phyloP scores from a whole-genome alignment of 2,888 invertebrate genomes.

The Melanargia galathea region DNA sequence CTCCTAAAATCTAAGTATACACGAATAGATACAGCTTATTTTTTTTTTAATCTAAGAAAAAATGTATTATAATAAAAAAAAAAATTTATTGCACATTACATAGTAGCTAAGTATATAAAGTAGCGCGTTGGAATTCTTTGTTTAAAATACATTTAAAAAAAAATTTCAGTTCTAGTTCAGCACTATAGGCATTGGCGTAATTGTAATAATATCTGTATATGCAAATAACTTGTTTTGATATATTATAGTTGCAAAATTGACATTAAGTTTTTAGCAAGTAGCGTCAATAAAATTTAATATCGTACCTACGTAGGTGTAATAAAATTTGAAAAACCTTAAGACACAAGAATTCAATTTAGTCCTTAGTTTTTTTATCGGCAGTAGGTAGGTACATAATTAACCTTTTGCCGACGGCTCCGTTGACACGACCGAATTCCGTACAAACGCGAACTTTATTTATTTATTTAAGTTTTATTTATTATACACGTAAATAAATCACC shows the following conservation, averaged over 20 bases:
- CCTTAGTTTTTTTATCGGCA: conserved; percentile 41
- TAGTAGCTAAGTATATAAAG: too few species aligned
- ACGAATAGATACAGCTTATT: too few species aligned
- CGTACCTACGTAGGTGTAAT: conserved; percentile 40
- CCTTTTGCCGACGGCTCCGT: conserved; percentile 41
- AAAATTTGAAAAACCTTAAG: conserved; percentile 42
- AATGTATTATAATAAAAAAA: too few species aligned
- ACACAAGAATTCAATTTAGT: conserved; percentile 46
- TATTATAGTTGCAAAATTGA: conserved; percentile 42
- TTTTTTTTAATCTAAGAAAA: too few species aligned
- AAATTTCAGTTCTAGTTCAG: background rate
- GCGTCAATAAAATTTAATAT: conserved; percentile 43
- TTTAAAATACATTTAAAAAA: background rate
- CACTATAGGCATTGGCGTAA: background rate
- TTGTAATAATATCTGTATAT: conserved; percentile 22
- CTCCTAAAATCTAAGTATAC: too few species aligned
- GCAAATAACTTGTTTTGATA: conserved; percentile 39
- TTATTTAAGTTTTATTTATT: conserved; percentile 40
- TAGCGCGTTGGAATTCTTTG: background rate
- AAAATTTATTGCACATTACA: too few species aligned
- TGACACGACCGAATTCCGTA: conserved; percentile 33
- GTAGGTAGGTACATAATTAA: conserved; percentile 39
- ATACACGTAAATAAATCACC: conserved; percentile 39
- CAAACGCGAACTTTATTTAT: conserved; percentile 34
- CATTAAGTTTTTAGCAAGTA: conserved; percentile 46